Base-by-base conservation (phyloP, 2,113 vertebrate genomes). In the Syngnathus floridae region DNA sequence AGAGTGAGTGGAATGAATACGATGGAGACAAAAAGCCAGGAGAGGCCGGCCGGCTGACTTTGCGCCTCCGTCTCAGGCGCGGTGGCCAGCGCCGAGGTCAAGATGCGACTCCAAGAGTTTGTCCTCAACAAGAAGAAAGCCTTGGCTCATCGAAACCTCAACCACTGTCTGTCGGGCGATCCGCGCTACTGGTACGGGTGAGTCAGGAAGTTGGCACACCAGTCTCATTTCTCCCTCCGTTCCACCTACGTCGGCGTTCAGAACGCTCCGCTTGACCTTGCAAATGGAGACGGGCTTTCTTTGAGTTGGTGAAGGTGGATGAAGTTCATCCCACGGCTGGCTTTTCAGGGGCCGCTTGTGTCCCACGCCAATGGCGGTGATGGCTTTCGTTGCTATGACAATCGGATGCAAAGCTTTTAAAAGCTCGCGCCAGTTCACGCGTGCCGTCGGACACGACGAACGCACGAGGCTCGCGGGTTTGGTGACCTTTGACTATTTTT, bases 81-180 rank as follows among this genome's bases (percentile, higher is more conserved):
- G 0, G 94, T 98, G 66, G 96, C 97, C 71, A 99, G 97, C 82
- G 98, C 96, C 0, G 96, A 98, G 85, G 97, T 99, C 62, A 99
- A 99, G 91, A 95, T 98, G 95, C 95, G 95, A 52, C 78, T 99
- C 12, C 96, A 99, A 74, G 97, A 98, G 76, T 99, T 99, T 75
- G 97, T 99, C 57, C 90, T 99, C 67, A 99, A 96, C 81, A 99
- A 99, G 79, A 98, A 99, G 90, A 98, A 99, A 81, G 95, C 96
- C 0, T 87, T 97, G 85, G 97, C 97, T 65, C 96, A 99, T 78
- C 89, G 95, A 66, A 96, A 85, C 85, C 91, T 99, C 66, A 99
- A 98, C 92, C 95, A 98, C 90, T 95, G 95, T 86, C 90, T 98
- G 73, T 92, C 95, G 82, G 92, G 88, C 0, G 94, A 98, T 81